phyloP scores from a whole-genome alignment of 1,140 invertebrate species.

The Dendrolimus punctatus region DNA sequence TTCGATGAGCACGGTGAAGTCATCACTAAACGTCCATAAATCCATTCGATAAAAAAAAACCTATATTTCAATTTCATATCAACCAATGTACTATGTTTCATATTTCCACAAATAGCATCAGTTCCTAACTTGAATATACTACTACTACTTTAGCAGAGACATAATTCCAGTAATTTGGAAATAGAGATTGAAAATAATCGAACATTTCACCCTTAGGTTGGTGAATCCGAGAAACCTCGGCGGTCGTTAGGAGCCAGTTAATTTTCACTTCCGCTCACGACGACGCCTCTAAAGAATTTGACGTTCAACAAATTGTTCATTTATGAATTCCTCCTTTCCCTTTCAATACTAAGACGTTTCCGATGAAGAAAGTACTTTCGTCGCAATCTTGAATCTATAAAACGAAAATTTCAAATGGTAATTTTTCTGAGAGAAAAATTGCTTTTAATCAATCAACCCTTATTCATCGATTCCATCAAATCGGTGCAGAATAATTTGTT shows the following conservation, averaged over 20 bases:
- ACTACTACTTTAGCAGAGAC: background rate
- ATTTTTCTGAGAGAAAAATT: background rate
- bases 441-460: too few relatives aligned
- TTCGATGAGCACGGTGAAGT: too few relatives aligned
- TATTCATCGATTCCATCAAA: constrained; percentile 9
- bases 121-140: too few relatives aligned
- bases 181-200: constrained; percentile 13
- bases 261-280: constrained; percentile 14
- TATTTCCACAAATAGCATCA: too few relatives aligned
- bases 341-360: constrained; percentile 15
- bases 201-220: constrained; percentile 13
- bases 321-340: constrained; percentile 13
- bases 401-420: constrained; percentile 4
- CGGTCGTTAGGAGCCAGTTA: constrained; percentile 16
- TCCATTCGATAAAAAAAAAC: too few relatives aligned
- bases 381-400: constrained; percentile 12
- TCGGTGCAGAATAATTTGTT: background rate
- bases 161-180: constrained; percentile 12
- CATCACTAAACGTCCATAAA: too few relatives aligned
- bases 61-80: too few relatives aligned
- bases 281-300: constrained; percentile 14
- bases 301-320: constrained; percentile 18
- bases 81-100: too few relatives aligned
- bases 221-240: constrained; percentile 10
- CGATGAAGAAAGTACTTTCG: constrained; percentile 13